Conservation (phyloP, 2,888 invertebrate genomes). For the Folsomia manolachei region DNA sequence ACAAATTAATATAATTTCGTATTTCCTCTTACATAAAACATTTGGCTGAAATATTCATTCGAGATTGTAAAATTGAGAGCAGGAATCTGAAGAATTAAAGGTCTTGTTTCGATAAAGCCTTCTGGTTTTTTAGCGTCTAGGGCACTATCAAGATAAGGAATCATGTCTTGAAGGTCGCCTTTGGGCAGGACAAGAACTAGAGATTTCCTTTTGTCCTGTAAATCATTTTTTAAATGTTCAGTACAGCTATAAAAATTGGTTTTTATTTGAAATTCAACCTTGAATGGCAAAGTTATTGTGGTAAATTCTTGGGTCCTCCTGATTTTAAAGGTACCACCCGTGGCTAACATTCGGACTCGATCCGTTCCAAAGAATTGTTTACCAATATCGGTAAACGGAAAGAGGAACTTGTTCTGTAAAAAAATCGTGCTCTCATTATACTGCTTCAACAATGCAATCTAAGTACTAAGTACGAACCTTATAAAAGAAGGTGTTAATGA, state of each 20-base stretch:
- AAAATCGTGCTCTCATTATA: too few species aligned
- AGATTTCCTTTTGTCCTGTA: slow-evolving; percentile 40
- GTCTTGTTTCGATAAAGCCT: slow-evolving; percentile 32
- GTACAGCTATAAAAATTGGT: background rate
- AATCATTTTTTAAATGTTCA: background rate
- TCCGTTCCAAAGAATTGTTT: slow-evolving; percentile 37
- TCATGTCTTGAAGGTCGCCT: slow-evolving; percentile 32
- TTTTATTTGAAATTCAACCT: slow-evolving; percentile 22
- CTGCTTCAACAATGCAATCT: too few species aligned
- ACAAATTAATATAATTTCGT: slow-evolving; percentile 6
- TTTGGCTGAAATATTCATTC: slow-evolving; percentile 42
- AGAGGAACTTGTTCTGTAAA: slow-evolving; percentile 40
- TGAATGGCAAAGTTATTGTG: slow-evolving; percentile 38
- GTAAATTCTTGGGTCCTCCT: slow-evolving; percentile 37
- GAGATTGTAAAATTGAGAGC: slow-evolving; percentile 44
- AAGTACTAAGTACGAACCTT: too few species aligned
- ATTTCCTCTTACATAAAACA: slow-evolving; percentile 35
- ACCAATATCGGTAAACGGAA: slow-evolving; percentile 35
- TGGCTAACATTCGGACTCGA: slow-evolving; percentile 41
- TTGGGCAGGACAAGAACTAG: slow-evolving; percentile 44
- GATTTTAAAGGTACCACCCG: slow-evolving; percentile 37
- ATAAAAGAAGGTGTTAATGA: slow-evolving; percentile 45
- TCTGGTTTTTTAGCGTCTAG: slow-evolving; percentile 35
- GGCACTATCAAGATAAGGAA: slow-evolving; percentile 38
- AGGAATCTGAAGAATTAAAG: slow-evolving; percentile 39